These are phyloP conservation scores for Spisula subtruncata DNA, from an alignment of 2,888 invertebrate species.

Conservation along the genomic window DNA sequence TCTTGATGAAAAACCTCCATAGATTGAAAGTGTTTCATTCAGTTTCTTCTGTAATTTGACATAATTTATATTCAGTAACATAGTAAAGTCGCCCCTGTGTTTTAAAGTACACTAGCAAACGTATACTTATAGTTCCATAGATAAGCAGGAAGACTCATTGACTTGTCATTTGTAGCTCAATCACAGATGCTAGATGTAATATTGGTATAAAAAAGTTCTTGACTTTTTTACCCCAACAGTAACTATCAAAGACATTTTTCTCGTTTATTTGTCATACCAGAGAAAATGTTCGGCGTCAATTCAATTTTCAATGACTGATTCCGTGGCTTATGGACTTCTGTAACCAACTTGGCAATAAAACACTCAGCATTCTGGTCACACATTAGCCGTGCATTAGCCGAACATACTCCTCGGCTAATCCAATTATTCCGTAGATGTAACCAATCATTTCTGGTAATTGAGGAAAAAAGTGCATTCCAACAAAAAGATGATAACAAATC, in stretches of 20 bases:
- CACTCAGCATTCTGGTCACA: neutral
- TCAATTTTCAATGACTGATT: neutral
- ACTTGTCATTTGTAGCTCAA: neutral
- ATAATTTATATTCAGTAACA: no score
- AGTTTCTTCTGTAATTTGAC: no score
- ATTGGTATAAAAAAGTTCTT: neutral
- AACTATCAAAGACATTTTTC: neutral
- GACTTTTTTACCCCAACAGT: neutral
- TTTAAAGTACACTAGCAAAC: no score
- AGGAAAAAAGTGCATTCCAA: neutral
- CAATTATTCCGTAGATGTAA: slow-evolving; percentile 6
- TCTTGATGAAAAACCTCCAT: no score
- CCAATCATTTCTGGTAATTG: neutral
- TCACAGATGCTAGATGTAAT: neutral
- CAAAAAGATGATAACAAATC: neutral
- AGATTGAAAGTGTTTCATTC: no score
- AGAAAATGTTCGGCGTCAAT: neutral
- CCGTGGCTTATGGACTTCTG: neutral
- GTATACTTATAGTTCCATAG: no score
- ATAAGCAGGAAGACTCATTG: no score
- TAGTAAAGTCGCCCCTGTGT: no score
- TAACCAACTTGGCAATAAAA: neutral
- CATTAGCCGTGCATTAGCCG: neutral
- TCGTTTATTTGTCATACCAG: neutral
- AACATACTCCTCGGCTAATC: neutral